These are phyloP conservation scores for Sarcophaga caerulescens DNA, from an alignment of 2,888 invertebrate species.

Conservation along the genomic window DNA sequence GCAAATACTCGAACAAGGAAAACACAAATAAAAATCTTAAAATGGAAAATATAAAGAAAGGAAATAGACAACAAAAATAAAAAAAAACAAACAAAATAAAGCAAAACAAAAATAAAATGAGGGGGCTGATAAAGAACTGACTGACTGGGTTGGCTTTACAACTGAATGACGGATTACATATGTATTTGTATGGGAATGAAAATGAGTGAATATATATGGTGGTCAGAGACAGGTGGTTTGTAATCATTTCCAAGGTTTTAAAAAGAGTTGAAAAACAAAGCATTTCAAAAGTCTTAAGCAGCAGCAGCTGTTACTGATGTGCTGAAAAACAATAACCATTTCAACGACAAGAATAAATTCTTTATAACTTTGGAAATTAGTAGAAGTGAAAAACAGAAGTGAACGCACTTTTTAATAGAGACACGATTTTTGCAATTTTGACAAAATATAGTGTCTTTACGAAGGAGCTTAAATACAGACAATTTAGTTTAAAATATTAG, in stretches of 20 bases:
- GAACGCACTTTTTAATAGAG: conserved; percentile 32
- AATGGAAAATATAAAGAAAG: conserved; percentile 35
- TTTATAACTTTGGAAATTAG: conserved; percentile 43
- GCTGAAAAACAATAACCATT: conserved; percentile 4
- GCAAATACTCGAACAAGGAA: conserved; percentile 28
- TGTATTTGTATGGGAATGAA: conserved; percentile 12
- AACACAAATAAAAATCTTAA: conserved; percentile 50
- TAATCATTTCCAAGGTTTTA: background rate
- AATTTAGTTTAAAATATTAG: too few species aligned
- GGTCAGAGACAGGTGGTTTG: conserved; percentile 58
- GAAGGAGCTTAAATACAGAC: too few species aligned
- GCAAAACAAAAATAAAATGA: background rate
- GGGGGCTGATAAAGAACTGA: conserved; percentile 14
- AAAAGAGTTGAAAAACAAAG: background rate
- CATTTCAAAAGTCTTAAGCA: conserved; percentile 16
- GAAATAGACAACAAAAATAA: conserved; percentile 3
- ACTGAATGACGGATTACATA: conserved; percentile 17
- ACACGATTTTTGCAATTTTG: conserved; percentile 36
- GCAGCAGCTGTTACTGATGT: conserved; percentile 53
- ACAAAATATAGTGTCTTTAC: conserved; percentile 13
- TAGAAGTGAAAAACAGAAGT: background rate
- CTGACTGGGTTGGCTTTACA: conserved; percentile 1
- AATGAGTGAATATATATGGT: conserved; percentile 20
- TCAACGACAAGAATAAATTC: conserved; percentile 8
- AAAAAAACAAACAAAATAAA: too few species aligned